These are phyloP conservation scores for Petrocephalus microphthalmus DNA, from an alignment of 2,113 vertebrate genomes.

Conservation along the genomic window DNA sequence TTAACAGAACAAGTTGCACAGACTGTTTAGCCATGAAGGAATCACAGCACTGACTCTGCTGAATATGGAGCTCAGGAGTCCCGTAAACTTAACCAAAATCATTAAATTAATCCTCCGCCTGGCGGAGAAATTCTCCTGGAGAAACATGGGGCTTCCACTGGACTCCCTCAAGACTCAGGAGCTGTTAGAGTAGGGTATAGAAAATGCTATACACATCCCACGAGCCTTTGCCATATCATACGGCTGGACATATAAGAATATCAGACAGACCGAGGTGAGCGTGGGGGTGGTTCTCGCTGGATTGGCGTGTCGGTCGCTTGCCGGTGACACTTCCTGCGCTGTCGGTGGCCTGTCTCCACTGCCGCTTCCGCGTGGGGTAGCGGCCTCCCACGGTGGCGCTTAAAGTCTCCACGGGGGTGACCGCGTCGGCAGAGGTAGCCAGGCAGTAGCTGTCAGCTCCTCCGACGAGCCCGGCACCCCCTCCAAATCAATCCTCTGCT, in stretches of 20 bases:
- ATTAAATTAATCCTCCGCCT: background rate
- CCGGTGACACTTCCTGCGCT: background rate
- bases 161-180: background rate
- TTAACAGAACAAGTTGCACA: background rate
- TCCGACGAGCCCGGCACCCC: background rate
- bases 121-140: background rate
- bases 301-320: background rate
- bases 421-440: background rate
- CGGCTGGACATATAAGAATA: background rate
- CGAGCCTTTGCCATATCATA: background rate
- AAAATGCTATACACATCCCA: background rate
- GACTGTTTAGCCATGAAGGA: background rate
- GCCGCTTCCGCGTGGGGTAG: background rate
- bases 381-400: background rate
- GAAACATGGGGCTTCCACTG: background rate
- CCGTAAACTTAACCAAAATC: background rate
- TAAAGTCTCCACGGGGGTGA: background rate
- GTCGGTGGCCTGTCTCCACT: background rate
- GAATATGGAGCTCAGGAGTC: background rate
- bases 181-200: background rate
- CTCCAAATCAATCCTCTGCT: conserved; percentile 31
- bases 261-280: background rate
- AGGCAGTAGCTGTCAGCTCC: background rate
- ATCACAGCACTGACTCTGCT: background rate
- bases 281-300: background rate